These are phyloP conservation scores for Nothobranchius kuhntae DNA, from an alignment of 2,113 vertebrate genomes.

Conservation along the genomic window DNA sequence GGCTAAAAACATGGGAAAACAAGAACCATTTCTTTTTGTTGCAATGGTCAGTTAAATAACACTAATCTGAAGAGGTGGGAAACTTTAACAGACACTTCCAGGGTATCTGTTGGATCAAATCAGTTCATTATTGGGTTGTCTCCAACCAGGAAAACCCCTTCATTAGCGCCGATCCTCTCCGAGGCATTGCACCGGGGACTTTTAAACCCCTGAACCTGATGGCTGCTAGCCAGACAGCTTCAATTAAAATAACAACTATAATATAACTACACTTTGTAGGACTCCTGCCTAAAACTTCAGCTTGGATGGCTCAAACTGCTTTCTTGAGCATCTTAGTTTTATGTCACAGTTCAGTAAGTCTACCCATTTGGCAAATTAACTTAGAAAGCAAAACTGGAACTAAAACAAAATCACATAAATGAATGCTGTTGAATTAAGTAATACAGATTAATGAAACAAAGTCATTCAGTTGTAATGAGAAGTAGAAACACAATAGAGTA, in stretches of 20 bases:
- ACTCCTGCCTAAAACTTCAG: conserved; percentile 10
- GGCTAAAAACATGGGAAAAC: conserved; percentile 68
- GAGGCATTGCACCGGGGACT: background rate
- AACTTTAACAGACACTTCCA: conserved; percentile 55
- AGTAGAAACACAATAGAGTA: conserved; percentile 23
- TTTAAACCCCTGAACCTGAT: background rate
- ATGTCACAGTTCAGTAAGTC: conserved; percentile 45
- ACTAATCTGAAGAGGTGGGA: conserved; percentile 49
- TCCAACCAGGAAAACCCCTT: conserved; percentile 49
- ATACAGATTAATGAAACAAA: conserved; percentile 10
- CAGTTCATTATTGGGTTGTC: conserved; percentile 30
- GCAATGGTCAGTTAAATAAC: conserved; percentile 70
- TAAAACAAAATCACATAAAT: conserved; percentile 24
- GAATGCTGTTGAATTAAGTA: conserved; percentile 11
- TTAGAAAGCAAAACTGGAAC: conserved; percentile 41
- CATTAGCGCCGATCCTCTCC: conserved; percentile 43
- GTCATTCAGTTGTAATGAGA: conserved; percentile 36
- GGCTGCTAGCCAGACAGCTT: conserved; percentile 5
- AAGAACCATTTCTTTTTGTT: conserved; percentile 52
- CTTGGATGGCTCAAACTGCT: conserved; percentile 12
- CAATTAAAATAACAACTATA: conserved; percentile 26
- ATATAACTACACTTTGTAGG: conserved; percentile 7
- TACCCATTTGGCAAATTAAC: conserved; percentile 69
- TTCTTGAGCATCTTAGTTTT: background rate
- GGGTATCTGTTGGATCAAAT: conserved; percentile 47